These are phyloP conservation scores for Artibeus jamaicensis DNA, from an alignment of 2,797 vertebrate genomes.

Conservation along the genomic window DNA sequence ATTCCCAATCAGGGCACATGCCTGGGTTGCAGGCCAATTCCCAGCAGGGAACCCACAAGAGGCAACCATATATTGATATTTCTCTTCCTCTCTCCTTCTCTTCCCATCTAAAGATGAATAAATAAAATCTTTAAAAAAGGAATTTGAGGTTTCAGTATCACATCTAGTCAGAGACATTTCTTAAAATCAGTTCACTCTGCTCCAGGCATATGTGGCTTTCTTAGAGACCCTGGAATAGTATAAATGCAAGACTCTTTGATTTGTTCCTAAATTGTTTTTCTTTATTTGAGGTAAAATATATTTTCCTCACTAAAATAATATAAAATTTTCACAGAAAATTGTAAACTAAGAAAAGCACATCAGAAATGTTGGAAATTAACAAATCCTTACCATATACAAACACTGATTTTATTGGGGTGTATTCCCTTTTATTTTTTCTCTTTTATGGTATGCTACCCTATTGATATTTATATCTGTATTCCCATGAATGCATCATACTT, in stretches of 20 bases:
- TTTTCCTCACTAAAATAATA: not conserved
- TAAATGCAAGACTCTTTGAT: not conserved
- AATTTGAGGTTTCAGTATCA: not conserved
- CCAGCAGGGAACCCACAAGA: too few species aligned
- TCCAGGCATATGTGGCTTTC: not conserved
- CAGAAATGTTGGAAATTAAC: not conserved
- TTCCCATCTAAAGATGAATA: too few species aligned
- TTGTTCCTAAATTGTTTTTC: not conserved
- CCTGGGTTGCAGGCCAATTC: too few species aligned
- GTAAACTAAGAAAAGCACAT: not conserved
- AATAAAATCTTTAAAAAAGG: too few species aligned
- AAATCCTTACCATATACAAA: not conserved
- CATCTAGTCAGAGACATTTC: not conserved
- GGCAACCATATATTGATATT: too few species aligned
- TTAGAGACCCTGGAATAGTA: not conserved
- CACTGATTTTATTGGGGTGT: not conserved
- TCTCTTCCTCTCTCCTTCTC: too few species aligned
- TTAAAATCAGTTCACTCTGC: not conserved
- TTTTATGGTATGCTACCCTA: not conserved
- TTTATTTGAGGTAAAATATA: not conserved
- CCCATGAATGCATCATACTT: not conserved
- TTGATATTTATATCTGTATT: not conserved
- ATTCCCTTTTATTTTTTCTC: not conserved
- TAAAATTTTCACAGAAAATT: not conserved
- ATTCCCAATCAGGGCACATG: too few species aligned